phyloP scores from a whole-genome alignment of 2,888 invertebrate genomes.

The Notodonta ziczac region DNA sequence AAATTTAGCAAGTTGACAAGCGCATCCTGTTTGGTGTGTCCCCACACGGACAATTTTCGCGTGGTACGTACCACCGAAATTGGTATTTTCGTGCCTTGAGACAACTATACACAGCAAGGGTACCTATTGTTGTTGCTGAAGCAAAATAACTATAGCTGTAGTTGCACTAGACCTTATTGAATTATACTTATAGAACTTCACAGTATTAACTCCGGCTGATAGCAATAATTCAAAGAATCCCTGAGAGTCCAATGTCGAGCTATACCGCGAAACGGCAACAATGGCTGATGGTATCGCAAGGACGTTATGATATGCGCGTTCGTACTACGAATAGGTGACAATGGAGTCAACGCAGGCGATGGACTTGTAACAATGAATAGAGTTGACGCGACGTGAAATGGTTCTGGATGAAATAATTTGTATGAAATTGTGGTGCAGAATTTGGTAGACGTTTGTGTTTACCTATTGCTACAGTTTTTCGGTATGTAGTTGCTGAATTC shows the following conservation, averaged over 20 bases:
- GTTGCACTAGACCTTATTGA: no score
- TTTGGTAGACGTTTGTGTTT: no score
- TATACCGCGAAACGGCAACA: constrained; percentile 15
- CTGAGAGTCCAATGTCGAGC: constrained; percentile 16
- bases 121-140: background rate
- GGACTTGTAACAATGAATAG: constrained; percentile 13
- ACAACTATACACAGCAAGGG: constrained; percentile 6
- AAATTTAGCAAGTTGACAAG: constrained; percentile 68
- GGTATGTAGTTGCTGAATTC: no score
- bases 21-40: constrained; percentile 52
- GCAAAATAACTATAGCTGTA: background rate
- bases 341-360: constrained; percentile 4
- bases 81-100: constrained; percentile 39
- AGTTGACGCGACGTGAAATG: background rate
- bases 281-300: constrained; percentile 18
- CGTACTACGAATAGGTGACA: constrained; percentile 9
- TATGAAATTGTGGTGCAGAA: no score
- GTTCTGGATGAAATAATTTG: no score
- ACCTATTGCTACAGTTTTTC: no score
- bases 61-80: constrained; percentile 39
- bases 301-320: constrained; percentile 9
- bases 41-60: constrained; percentile 45
- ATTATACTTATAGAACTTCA: background rate
- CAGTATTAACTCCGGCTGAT: background rate
- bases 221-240: constrained; percentile 6